Conservation (phyloP, 2,113 vertebrate genomes). For the Melanotaenia duboulayi region DNA sequence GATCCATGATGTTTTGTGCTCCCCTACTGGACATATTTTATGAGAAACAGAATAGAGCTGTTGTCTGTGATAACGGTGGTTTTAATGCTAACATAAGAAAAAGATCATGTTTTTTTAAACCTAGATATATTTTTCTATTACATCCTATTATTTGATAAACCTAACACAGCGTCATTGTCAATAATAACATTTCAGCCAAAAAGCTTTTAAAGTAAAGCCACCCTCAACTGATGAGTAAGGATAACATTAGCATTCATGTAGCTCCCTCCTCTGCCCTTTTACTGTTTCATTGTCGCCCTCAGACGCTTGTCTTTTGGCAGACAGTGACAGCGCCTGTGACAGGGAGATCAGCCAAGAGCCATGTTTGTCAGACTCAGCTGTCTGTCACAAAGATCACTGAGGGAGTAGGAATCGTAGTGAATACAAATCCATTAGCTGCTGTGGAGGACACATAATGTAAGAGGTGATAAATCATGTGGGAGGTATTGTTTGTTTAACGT, state of each 20-base stretch:
- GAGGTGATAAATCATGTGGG: neutral
- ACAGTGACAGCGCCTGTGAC: slow-evolving; percentile 48
- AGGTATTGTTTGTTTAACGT: neutral
- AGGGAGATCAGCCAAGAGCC: slow-evolving; percentile 26
- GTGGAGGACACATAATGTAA: neutral
- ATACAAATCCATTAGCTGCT: slow-evolving; percentile 42
- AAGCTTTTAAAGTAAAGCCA: neutral
- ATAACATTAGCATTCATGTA: slow-evolving; percentile 46
- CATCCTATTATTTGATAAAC: too few species aligned
- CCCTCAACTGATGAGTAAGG: neutral
- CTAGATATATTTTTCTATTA: too few species aligned
- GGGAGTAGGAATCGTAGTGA: slow-evolving; percentile 31
- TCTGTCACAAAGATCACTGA: slow-evolving; percentile 53
- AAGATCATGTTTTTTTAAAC: too few species aligned
- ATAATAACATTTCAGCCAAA: neutral
- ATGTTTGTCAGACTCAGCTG: slow-evolving; percentile 60
- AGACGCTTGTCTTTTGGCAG: slow-evolving; percentile 1
- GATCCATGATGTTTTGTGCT: too few species aligned
- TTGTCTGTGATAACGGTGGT: too few species aligned
- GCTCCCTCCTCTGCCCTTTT: slow-evolving; percentile 35
- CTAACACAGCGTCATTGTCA: too few species aligned
- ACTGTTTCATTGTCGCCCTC: slow-evolving; percentile 24
- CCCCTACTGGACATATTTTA: too few species aligned
- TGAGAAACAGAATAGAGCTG: too few species aligned
- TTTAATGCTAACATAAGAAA: too few species aligned